A percentile compares a stretch with the other conserved stretches of the same genome.
phyloP scores from a whole-genome alignment of 2,113 vertebrate species.

The Muntiacus muntjak region DNA sequence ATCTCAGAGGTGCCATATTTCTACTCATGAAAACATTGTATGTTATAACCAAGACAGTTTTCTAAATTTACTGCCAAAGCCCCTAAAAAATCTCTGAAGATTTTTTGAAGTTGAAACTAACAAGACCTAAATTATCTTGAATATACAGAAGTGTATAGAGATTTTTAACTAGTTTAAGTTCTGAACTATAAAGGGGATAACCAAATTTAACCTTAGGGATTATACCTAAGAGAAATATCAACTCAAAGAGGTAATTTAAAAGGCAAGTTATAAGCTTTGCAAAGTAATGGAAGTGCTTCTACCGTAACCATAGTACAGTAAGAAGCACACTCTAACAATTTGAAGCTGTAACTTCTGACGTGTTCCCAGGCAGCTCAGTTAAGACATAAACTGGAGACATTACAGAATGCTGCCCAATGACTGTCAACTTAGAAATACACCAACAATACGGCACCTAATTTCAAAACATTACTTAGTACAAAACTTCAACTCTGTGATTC shows the following conservation, averaged over 20 bases:
- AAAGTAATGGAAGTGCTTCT: slow-evolving; percentile 3
- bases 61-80: slow-evolving; percentile 27
- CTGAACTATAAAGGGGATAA: slow-evolving; percentile 23
- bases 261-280: not conserved
- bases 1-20: not conserved
- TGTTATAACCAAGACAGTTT: not conserved
- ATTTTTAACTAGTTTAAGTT: slow-evolving; percentile 39
- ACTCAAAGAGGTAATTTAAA: slow-evolving; percentile 27
- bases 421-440: not conserved
- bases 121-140: not conserved
- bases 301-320: not conserved
- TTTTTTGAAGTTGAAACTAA: slow-evolving; percentile 27
- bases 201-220: slow-evolving; percentile 15
- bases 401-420: not conserved
- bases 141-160: not conserved
- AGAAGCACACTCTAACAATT: not conserved
- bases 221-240: slow-evolving; percentile 43
- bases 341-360: not conserved
- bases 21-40: slow-evolving; percentile 13
- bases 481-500: slow-evolving; percentile 17
- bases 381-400: slow-evolving; percentile 26
- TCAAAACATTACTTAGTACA: slow-evolving; percentile 39
- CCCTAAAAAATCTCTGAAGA: not conserved
- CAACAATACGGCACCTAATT: not conserved
- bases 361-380: not conserved